Conservation (phyloP, 2,888 invertebrate species). For the Drosophila helvetica region DNA sequence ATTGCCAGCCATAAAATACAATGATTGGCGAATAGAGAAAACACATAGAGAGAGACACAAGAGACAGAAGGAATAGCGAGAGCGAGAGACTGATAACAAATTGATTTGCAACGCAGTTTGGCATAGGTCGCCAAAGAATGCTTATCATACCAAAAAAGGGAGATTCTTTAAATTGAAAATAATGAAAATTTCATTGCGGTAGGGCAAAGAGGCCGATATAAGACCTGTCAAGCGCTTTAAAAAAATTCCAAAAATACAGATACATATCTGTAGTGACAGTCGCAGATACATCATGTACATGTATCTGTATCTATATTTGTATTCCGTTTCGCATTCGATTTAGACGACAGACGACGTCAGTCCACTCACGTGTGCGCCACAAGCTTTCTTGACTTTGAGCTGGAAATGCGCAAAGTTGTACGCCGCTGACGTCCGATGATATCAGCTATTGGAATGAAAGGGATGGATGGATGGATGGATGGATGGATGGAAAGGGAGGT, state of each 20-base stretch:
- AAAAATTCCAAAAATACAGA: slow-evolving; percentile 11
- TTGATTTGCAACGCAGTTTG: slow-evolving; percentile 28
- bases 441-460: slow-evolving; percentile 28
- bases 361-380: slow-evolving; percentile 55
- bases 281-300: slow-evolving; percentile 7
- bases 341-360: slow-evolving; percentile 28
- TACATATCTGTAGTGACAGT: not conserved
- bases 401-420: slow-evolving; percentile 27
- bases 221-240: slow-evolving; percentile 1
- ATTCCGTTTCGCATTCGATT: slow-evolving; percentile 29
- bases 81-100: slow-evolving; percentile 9
- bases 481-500: not conserved
- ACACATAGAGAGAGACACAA: not conserved
- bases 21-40: slow-evolving; percentile 7
- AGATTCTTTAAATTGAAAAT: slow-evolving; percentile 17
- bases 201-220: slow-evolving; percentile 33
- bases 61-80: not conserved
- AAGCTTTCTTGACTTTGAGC: slow-evolving; percentile 54
- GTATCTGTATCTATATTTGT: not conserved
- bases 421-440: slow-evolving; percentile 43
- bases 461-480: not conserved
- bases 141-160: not conserved
- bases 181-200: slow-evolving; percentile 60
- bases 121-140: slow-evolving; percentile 48
- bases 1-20: slow-evolving; percentile 19